Conservation (phyloP, 2,888 invertebrate species). For the Heteromyza rotundicornis region DNA sequence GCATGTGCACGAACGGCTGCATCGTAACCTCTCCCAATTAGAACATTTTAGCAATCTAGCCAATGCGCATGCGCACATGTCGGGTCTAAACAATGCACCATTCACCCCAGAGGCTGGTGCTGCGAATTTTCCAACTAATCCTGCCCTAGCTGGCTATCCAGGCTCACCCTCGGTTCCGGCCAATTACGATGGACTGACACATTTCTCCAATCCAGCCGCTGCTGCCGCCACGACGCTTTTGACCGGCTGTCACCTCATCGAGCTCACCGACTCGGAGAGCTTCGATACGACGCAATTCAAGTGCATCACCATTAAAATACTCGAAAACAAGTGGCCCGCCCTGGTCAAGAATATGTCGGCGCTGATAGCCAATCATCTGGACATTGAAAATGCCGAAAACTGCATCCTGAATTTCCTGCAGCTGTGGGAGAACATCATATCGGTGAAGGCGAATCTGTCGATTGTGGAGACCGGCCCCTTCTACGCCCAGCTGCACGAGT, state of each 20-base stretch:
- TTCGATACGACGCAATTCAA: conserved; percentile 87
- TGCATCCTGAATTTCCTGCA: conserved; percentile 82
- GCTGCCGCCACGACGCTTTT: conserved; percentile 17
- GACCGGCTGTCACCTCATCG: conserved; percentile 56
- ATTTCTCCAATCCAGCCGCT: not conserved
- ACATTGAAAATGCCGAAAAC: conserved; percentile 66
- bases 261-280: conserved; percentile 78
- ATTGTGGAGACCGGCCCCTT: conserved; percentile 89
- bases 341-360: conserved; percentile 73
- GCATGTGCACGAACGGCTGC: too few relatives aligned
- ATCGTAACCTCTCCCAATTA: not conserved
- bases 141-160: not conserved
- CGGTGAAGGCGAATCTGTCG: conserved; percentile 87
- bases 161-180: too few relatives aligned
- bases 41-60: not conserved
- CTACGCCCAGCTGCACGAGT: conserved; percentile 82
- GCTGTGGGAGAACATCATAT: conserved; percentile 88
- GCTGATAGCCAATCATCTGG: conserved; percentile 49
- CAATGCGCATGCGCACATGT: not conserved
- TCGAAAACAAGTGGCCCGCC: conserved; percentile 85
- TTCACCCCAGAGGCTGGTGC: conserved; percentile 10
- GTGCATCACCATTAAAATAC: conserved; percentile 82
- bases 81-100: conserved; percentile 4
- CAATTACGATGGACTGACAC: not conserved
- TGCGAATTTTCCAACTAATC: conserved; percentile 15